A percentile compares a stretch with the other conserved stretches of the same genome.
phyloP scores from a whole-genome alignment of 2,888 invertebrate species.

The Andrena bicolor region DNA sequence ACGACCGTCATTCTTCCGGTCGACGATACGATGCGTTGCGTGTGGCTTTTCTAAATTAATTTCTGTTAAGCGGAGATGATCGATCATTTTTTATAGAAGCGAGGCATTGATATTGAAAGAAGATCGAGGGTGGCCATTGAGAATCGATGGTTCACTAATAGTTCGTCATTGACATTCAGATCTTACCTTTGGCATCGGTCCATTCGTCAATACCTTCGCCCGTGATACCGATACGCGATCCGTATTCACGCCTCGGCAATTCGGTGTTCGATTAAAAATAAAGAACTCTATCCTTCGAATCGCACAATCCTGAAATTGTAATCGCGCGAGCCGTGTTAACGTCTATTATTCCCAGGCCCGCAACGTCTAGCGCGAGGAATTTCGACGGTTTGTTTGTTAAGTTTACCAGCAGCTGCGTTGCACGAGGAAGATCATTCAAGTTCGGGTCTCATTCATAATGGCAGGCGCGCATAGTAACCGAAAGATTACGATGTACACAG shows the following conservation, averaged over 20 bases:
- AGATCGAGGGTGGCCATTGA: conserved; percentile 45
- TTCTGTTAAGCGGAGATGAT: too few species aligned
- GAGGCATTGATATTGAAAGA: background rate
- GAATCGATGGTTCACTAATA: conserved; percentile 59
- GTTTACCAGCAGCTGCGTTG: conserved; percentile 20
- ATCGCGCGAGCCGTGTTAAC: background rate
- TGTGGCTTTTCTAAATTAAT: too few species aligned
- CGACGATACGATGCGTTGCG: too few species aligned
- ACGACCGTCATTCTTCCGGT: background rate
- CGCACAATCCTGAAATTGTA: background rate
- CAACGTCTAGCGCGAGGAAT: background rate
- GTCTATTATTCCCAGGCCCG: background rate
- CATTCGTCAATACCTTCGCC: conserved; percentile 49
- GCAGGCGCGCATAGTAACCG: conserved; percentile 45
- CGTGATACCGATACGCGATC: conserved; percentile 18
- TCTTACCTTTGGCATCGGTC: conserved; percentile 62
- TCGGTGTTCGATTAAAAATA: conserved; percentile 46
- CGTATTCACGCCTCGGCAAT: conserved; percentile 25
- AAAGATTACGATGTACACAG: conserved; percentile 55
- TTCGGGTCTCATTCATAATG: conserved; percentile 48
- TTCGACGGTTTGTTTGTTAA: background rate
- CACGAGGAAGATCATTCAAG: conserved; percentile 43
- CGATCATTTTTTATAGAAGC: background rate
- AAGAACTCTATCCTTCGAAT: conserved; percentile 14
- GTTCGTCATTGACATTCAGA: conserved; percentile 68